Evolutionary conservation across 2,113 vertebrate species (phyloP), one percentile per base, ranked within the genome.

Genomic region (Actenoides lindsayi): DNA sequence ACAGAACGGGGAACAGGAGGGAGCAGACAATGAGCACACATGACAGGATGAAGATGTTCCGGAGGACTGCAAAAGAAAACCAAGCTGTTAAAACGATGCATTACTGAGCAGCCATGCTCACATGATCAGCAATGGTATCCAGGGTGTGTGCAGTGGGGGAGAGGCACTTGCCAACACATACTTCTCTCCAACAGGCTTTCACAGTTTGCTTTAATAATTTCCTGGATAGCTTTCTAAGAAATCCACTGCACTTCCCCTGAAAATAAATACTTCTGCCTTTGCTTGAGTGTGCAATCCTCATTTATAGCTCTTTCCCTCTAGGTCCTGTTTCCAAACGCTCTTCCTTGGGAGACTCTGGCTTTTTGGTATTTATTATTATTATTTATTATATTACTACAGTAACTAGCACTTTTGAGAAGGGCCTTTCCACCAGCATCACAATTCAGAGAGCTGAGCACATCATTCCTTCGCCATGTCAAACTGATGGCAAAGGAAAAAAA

Each of bases 1-100:
- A 99, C 71, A 99, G 98, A 12, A 99, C 99, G 0, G 99, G 99
- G 84, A 99, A 99, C n/a, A 99, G 98, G 65, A 99, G 97, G 6
- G 99, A 99, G 68, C 99, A 99, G 79, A 99, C 98, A 56, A 99
- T 94, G 76, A 99, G 98, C 88, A 99, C 97, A 42, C 99, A 99
- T 27, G 98, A 98, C 74, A 99, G 99, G 95, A 99, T 97, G 96
- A 99, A 99, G 97, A 99, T 98, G 98, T 99, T 99, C 94, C 99
- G 98, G 54, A 99, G 97, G 94, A 99, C 99, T 99, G 97, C 37
- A 96, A 93, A 88, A 89, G 96, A 87, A 97, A 83, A 94, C 0
- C 84, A 90, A 67, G 48, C 54, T 65, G 85, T 94, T 87, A 96
- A 41, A 91, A 56, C 3, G 10, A 19, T 17, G 70, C 53, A 44